A percentile compares a stretch with the other conserved stretches of the same genome.
Evolutionary conservation across 2,888 invertebrate species (phyloP).

Genomic region (Cyclophora punctaria): DNA sequence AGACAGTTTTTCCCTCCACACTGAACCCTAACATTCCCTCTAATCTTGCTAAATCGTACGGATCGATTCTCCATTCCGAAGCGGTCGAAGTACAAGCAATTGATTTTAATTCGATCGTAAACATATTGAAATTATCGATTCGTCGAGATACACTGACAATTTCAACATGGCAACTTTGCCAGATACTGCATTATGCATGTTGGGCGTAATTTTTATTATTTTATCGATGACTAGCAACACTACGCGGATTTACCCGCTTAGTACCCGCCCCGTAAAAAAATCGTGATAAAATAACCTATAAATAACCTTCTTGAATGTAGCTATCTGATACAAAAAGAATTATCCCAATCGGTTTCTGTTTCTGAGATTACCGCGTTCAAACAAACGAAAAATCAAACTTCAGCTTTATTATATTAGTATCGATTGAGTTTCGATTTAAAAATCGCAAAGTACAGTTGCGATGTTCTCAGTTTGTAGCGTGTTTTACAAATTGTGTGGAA

Average conservation of each 20-base stretch:
- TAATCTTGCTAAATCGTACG: conserved; percentile 33
- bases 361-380: no score
- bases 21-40: no score
- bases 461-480: neutral
- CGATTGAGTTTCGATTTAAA: neutral
- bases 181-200: conserved; percentile 6
- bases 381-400: no score
- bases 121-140: conserved; percentile 55
- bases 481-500: neutral
- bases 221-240: conserved; percentile 2
- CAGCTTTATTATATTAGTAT: no score
- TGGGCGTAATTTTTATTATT: conserved; percentile 7
- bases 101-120: conserved; percentile 66
- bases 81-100: conserved; percentile 43
- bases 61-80: conserved; percentile 29
- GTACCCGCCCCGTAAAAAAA: no score
- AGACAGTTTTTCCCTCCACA: no score
- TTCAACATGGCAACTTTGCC: no score
- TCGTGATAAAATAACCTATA: no score
- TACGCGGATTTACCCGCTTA: no score
- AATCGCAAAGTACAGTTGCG: conserved; percentile 7
- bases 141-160: conserved; percentile 17
- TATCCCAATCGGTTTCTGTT: no score
- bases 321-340: no score
- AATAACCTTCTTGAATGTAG: no score